Conservation (phyloP, 2,888 invertebrate genomes). For the Disparrhopalites patrizii region DNA sequence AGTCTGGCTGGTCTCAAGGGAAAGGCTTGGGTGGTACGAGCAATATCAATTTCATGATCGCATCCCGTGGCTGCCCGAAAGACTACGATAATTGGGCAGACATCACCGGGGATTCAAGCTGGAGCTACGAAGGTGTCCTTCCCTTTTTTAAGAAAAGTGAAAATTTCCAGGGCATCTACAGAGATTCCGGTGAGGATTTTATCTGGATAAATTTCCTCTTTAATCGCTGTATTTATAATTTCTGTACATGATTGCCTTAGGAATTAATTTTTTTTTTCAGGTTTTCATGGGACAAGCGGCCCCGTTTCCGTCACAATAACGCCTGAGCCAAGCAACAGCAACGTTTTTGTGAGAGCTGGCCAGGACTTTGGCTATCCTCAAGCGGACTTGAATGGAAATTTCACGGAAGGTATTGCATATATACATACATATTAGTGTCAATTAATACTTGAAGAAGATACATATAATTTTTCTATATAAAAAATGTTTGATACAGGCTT, state of each 20-base stretch:
- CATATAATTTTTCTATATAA: neutral
- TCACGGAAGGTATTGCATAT: conserved; percentile 29
- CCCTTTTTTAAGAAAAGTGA: conserved; percentile 36
- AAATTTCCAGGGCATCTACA: conserved; percentile 30
- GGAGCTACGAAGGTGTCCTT: conserved; percentile 41
- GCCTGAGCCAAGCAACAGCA: conserved; percentile 19
- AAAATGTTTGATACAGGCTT: conserved; percentile 29
- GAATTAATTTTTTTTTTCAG: conserved; percentile 14
- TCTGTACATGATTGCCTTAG: neutral
- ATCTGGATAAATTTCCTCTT: neutral
- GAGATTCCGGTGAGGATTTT: neutral
- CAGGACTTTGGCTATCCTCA: conserved; percentile 41
- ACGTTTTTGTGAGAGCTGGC: conserved; percentile 38
- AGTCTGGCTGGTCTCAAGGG: conserved; percentile 22
- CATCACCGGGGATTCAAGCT: conserved; percentile 32
- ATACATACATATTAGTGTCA: neutral
- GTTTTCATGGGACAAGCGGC: conserved; percentile 22
- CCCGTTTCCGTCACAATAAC: conserved; percentile 9
- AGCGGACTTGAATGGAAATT: conserved; percentile 37
- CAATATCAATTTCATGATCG: conserved; percentile 15
- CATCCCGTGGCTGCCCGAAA: conserved; percentile 25
- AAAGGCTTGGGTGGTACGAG: conserved; percentile 18
- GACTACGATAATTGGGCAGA: conserved; percentile 43
- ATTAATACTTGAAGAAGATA: neutral
- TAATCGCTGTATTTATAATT: neutral